Evolutionary conservation across 1,140 invertebrate species (phyloP), one percentile per base, ranked within the genome.

Genomic region (Trachymyrmex cornetzi): DNA sequence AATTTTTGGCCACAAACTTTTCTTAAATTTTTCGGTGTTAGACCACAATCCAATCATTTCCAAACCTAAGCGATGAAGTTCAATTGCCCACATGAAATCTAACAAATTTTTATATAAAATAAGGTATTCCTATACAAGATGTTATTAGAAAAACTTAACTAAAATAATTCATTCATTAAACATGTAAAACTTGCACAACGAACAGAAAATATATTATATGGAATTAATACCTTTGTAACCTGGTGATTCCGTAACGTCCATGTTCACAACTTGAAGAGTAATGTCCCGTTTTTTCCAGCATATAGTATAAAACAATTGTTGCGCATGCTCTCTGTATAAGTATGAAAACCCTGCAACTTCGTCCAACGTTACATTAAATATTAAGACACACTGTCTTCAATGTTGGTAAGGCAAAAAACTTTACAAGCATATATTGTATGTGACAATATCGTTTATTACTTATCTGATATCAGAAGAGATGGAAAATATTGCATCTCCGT

Each of bases 141-240:
- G 3, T 16, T 16, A 16, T 16, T 44, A 12, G 9, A 44, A 44
- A 44, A 44, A 44, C 34, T 38, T 38, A 38, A 38, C 9, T 11
- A 44, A 44, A 44, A 44, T 44, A 50, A 50, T 4, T 50, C 0
- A 50, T 50, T 50, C 2, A 50, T 16, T 44, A 11, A 7, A 14
- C 11, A 44, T 44, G 38, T 44, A n/a, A n/a, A 57, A 57, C 2
- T 11, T 16, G 14, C 12, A 50, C 14, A 50, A 16, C 14, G 11
- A n/a, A 44, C 1, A 44, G 7, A 11, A 44, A 44, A 44, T 0
- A 44, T n/a, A 22, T 44, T 16, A 77, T 14, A 27, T 24, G 0
- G 0, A 27, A n/a, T 27, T 55, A 5, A 7, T 77, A 77, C 74
- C 74, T 77, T 5, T 77, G 19, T 77, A 77, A 44, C 57, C 34